Conservation (phyloP, 2,888 invertebrate genomes). For the Physocephala rufipes region DNA sequence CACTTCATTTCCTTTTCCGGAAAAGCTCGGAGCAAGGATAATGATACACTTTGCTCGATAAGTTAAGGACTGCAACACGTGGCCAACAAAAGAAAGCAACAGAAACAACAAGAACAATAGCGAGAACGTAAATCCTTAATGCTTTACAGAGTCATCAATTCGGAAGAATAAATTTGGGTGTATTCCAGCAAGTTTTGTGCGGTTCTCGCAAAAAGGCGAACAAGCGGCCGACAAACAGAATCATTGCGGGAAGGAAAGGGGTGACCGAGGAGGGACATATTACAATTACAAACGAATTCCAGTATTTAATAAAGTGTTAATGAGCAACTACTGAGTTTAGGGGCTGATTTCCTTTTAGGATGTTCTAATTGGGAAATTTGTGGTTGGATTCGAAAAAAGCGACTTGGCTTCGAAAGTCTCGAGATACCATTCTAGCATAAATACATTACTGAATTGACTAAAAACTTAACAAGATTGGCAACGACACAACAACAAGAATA, state of each 20-base stretch:
- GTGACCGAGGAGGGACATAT: too few relatives aligned
- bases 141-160: conserved; percentile 20
- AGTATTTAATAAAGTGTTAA: conserved; percentile 31
- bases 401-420: too few relatives aligned
- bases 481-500: too few relatives aligned
- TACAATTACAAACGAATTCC: conserved; percentile 13
- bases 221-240: conserved; percentile 7
- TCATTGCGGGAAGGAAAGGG: conserved; percentile 15
- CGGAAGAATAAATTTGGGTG: conserved; percentile 10
- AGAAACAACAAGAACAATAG: too few relatives aligned
- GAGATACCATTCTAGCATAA: too few relatives aligned
- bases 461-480: background rate
- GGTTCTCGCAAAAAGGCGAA: conserved; percentile 24
- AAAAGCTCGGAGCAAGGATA: conserved; percentile 29
- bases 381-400: too few relatives aligned
- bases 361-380: too few relatives aligned
- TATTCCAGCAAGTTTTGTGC: conserved; percentile 5
- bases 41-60: conserved; percentile 12
- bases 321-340: conserved; percentile 12
- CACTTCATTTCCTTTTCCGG: too few relatives aligned
- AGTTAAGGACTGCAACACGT: conserved; percentile 23
- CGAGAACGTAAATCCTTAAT: background rate
- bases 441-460: too few relatives aligned
- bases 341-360: too few relatives aligned
- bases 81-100: conserved; percentile 21